Conservation (phyloP, 2,888 invertebrate genomes). For the Gnatocerus cornutus region DNA sequence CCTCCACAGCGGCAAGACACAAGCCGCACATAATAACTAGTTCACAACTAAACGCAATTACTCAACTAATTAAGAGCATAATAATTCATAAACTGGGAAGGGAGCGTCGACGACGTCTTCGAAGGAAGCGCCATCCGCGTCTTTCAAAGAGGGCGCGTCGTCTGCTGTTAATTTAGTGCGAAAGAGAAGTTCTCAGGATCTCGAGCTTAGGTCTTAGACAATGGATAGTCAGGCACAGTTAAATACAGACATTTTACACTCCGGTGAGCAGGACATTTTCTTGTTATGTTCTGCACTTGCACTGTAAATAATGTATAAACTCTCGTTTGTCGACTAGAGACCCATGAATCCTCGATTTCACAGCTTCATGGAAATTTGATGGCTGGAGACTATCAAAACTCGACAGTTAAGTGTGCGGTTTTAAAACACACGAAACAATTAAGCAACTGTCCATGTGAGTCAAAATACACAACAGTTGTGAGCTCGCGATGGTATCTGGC, state of each 20-base stretch:
- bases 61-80: slow-evolving; percentile 61
- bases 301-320: slow-evolving; percentile 61
- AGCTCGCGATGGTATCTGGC: slow-evolving; percentile 57
- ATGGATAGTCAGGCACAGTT: slow-evolving; percentile 69
- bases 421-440: slow-evolving; percentile 63
- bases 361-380: slow-evolving; percentile 18
- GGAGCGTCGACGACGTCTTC: slow-evolving; percentile 13
- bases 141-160: slow-evolving; percentile 43
- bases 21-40: slow-evolving; percentile 57
- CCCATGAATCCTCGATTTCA: slow-evolving; percentile 55
- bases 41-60: slow-evolving; percentile 60
- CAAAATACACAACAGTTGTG: slow-evolving; percentile 60
- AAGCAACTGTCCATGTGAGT: slow-evolving; percentile 59
- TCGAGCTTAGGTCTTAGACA: slow-evolving; percentile 63
- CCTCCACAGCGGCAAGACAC: slow-evolving; percentile 38
- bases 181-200: slow-evolving; percentile 68
- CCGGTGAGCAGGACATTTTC: slow-evolving; percentile 68
- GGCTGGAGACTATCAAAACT: slow-evolving; percentile 14
- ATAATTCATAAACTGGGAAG: slow-evolving; percentile 59
- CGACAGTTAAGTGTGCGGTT: slow-evolving; percentile 49
- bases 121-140: slow-evolving; percentile 52
- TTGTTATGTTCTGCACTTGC: slow-evolving; percentile 63
- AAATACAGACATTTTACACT: slow-evolving; percentile 72
- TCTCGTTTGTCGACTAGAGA: slow-evolving; percentile 51
- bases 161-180: slow-evolving; percentile 70